Conservation (phyloP, 2,113 vertebrate genomes). For the Parus major region DNA sequence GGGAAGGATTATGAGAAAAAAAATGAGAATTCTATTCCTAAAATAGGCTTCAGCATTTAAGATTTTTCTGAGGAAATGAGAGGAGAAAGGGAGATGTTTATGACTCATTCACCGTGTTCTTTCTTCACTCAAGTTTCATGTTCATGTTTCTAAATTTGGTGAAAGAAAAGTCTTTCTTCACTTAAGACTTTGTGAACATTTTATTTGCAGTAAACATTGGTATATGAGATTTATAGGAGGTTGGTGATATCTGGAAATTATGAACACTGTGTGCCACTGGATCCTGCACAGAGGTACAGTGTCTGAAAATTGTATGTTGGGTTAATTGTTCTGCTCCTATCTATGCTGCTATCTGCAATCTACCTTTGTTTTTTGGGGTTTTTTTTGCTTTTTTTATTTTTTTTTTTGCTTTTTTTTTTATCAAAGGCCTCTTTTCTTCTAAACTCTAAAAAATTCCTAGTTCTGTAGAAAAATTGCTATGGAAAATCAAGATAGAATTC, state of each 20-base stretch:
- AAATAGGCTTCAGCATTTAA: background rate
- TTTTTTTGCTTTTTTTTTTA: background rate
- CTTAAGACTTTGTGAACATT: background rate
- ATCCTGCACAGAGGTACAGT: background rate
- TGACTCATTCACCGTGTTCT: background rate
- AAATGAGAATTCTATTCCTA: background rate
- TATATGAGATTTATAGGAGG: background rate
- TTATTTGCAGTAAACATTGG: background rate
- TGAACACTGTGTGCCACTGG: background rate
- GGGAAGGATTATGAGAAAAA: background rate
- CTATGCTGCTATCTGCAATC: background rate
- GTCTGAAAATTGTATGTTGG: background rate
- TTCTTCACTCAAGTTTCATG: background rate
- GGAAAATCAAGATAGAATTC: background rate
- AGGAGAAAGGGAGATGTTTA: background rate
- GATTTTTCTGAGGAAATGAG: background rate
- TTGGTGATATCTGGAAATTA: background rate
- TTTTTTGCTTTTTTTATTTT: no score
- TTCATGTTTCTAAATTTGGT: background rate
- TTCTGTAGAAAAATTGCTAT: background rate
- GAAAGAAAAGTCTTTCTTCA: background rate
- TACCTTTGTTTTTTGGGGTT: no score
- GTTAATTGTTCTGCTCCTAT: background rate
- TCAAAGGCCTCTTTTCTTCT: background rate
- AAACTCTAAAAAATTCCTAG: background rate